Evolutionary conservation across 2,113 vertebrate genomes (phyloP).

Genomic region (Oryzias melastigma): DNA sequence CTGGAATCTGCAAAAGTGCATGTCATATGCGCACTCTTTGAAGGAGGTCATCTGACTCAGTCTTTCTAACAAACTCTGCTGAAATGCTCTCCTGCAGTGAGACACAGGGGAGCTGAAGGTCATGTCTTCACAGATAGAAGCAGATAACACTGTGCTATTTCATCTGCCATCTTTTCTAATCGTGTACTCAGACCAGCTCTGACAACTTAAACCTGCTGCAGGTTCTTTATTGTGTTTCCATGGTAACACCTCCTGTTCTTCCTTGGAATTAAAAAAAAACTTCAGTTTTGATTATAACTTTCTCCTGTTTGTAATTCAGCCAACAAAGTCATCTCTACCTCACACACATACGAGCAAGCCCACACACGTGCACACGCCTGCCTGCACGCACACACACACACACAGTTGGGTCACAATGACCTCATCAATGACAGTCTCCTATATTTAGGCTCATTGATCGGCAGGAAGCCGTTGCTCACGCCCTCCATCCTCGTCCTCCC

Average conservation of each 20-base stretch:
- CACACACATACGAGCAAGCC: constrained; percentile 18
- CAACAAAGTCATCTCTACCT: constrained; percentile 1
- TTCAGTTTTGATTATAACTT: too few relatives aligned
- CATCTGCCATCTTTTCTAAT: too few relatives aligned
- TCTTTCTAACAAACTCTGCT: too few relatives aligned
- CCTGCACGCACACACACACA: constrained; percentile 26
- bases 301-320: neutral
- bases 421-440: constrained; percentile 31
- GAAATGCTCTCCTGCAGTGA: too few relatives aligned
- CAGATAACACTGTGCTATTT: too few relatives aligned
- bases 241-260: neutral
- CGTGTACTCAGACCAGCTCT: too few relatives aligned
- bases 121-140: too few relatives aligned
- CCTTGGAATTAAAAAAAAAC: neutral
- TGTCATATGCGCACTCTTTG: too few relatives aligned
- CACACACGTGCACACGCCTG: neutral
- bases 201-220: too few relatives aligned
- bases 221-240: neutral
- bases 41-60: too few relatives aligned
- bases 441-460: constrained; percentile 39
- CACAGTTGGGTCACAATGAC: constrained; percentile 35
- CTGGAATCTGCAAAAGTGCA: too few relatives aligned
- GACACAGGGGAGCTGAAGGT: too few relatives aligned
- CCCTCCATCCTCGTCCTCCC: neutral
- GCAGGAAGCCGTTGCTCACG: constrained; percentile 10